These are phyloP conservation scores for Hormiphora californensis DNA, from an alignment of 37 sponge, comb jelly and placozoan genomes.

Conservation along the genomic window DNA sequence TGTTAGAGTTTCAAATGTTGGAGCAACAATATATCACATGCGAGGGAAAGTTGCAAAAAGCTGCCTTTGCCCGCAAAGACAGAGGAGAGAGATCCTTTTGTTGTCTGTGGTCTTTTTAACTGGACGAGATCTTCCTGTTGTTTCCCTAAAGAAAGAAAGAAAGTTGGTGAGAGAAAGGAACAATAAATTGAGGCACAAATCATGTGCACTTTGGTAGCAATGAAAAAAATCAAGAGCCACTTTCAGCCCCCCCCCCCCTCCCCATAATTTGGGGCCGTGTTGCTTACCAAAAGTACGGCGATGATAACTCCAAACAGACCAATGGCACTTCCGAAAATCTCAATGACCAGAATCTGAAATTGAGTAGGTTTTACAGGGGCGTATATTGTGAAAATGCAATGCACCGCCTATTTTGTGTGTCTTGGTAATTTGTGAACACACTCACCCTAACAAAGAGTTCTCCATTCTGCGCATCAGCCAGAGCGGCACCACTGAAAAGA, in stretches of 20 bases:
- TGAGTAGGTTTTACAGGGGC: neutral
- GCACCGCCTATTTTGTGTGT: neutral
- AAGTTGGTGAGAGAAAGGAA: neutral
- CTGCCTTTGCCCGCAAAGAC: constrained; percentile 54
- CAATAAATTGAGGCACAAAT: neutral
- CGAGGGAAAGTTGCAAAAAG: too few species aligned
- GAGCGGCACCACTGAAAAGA: constrained; percentile 82
- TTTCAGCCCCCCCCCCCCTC: too few species aligned
- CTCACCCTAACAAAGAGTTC: constrained; percentile 83
- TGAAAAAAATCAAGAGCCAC: too few species aligned
- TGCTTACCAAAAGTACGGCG: constrained; percentile 74
- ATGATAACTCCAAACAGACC: constrained; percentile 98
- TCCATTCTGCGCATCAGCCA: constrained; percentile 94
- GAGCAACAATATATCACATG: too few species aligned
- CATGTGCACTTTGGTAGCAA: too few species aligned
- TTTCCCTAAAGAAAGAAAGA: neutral
- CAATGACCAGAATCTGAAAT: constrained; percentile 79
- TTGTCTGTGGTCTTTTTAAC: neutral
- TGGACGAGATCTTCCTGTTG: constrained; percentile 13
- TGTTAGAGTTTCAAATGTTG: too few species aligned
- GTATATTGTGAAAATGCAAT: neutral
- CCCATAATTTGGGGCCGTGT: neutral
- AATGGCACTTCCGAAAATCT: constrained; percentile 99
- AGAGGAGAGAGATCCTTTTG: neutral
- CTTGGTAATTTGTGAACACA: neutral